Evolutionary conservation across 2,888 invertebrate genomes (phyloP).

Genomic region (Dione juno): DNA sequence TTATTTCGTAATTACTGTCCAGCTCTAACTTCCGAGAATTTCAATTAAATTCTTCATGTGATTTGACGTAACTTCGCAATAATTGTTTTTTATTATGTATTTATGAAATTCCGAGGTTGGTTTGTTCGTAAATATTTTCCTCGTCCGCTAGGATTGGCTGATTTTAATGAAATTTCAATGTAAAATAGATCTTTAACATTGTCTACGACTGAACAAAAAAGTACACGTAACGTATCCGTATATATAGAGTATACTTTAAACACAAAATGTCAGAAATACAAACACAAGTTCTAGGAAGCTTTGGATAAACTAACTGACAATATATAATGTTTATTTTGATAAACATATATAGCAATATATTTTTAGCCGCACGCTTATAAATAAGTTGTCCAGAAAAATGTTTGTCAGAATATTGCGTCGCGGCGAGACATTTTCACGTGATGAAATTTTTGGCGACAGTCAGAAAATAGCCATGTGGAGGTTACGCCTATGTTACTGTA

Average conservation of each 20-base stretch:
- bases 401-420: conserved; percentile 14
- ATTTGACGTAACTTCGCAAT: not conserved
- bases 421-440: conserved; percentile 11
- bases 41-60: conserved; percentile 5
- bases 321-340: not conserved
- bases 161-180: too few species aligned
- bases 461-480: not conserved
- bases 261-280: not conserved
- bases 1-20: conserved; percentile 4
- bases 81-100: not conserved
- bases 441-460: conserved; percentile 20
- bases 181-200: too few species aligned
- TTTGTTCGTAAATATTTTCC: not conserved
- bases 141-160: not conserved
- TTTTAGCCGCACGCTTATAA: conserved; percentile 1
- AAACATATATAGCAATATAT: conserved; percentile 1
- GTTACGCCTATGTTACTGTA: not conserved
- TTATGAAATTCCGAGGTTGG: not conserved
- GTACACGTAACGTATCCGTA: too few species aligned
- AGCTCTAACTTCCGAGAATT: not conserved
- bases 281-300: not conserved
- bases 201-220: too few species aligned
- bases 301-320: not conserved
- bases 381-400: conserved; percentile 18
- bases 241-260: too few species aligned